phyloP scores from a whole-genome alignment of 2,888 invertebrate species.

The Trachelus iudaicus region DNA sequence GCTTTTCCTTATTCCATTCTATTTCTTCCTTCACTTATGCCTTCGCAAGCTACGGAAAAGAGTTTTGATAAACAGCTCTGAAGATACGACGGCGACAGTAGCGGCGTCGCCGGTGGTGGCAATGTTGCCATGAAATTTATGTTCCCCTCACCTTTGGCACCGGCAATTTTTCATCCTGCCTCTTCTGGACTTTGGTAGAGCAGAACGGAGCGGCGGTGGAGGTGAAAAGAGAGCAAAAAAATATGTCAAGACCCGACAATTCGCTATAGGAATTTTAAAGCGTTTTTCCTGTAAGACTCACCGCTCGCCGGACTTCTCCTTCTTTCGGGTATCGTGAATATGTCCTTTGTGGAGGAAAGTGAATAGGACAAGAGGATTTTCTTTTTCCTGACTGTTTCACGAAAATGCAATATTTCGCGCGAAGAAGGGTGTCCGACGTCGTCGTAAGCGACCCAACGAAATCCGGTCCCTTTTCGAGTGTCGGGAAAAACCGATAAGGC shows the following conservation, averaged over 20 bases:
- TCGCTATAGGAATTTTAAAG: neutral
- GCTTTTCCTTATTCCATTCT: neutral
- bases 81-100: conserved; percentile 18
- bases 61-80: conserved; percentile 54
- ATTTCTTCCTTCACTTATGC: neutral
- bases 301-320: neutral
- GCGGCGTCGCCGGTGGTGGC: conserved; percentile 16
- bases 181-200: neutral
- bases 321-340: neutral
- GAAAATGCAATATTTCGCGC: neutral
- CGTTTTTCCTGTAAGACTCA: neutral
- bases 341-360: neutral
- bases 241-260: neutral
- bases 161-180: conserved; percentile 6
- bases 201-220: conserved; percentile 5
- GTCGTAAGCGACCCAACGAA: neutral
- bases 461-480: neutral
- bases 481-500: neutral
- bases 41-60: conserved; percentile 25
- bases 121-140: conserved; percentile 48
- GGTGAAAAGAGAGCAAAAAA: neutral
- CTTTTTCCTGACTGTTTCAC: neutral
- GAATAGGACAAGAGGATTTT: neutral
- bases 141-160: conserved; percentile 42
- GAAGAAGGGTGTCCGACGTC: neutral